Evolutionary conservation across 2,113 vertebrate species (phyloP).

Genomic region (cattle (Bos taurus)): ARS-UCD2.0 NC_037332.1:63170001-63170500

Average conservation of each 20-base stretch:
- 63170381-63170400: background rate
- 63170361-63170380: background rate
- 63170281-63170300: background rate
- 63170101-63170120: background rate
- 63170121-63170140: background rate
- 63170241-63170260: background rate
- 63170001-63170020: background rate
- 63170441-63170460: background rate
- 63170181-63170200: background rate
- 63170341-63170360: slow-evolving; percentile 3
- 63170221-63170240: background rate
- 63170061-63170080: background rate
- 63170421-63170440: background rate
- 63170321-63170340: slow-evolving; percentile 10
- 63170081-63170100: background rate
- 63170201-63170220: background rate
- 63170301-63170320: slow-evolving; percentile 13
- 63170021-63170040: background rate
- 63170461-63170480: background rate
- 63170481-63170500: background rate
- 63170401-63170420: background rate
- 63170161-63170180: background rate
- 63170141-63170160: background rate
- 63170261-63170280: background rate
- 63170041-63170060: background rate